phyloP scores from a whole-genome alignment of 2,797 vertebrate genomes.

The Rhinella marina region DNA sequence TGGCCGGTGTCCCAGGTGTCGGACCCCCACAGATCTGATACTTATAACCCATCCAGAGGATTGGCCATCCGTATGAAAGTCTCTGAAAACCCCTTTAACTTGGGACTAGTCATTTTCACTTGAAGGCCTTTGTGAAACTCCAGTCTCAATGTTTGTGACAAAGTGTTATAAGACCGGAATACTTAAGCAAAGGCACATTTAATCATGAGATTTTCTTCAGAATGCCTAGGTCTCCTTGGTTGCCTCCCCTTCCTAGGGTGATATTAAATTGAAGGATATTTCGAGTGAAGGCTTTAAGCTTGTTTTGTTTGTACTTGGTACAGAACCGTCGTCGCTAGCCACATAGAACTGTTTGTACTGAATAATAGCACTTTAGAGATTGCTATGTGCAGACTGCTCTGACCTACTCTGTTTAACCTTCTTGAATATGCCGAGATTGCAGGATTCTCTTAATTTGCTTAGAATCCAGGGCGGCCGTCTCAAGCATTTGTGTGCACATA shows the following conservation, averaged over 20 bases:
- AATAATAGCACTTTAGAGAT: conserved; percentile 62
- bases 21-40: no score
- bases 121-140: not conserved
- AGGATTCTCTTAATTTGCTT: conserved; percentile 60
- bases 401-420: conserved; percentile 60
- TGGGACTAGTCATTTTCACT: not conserved
- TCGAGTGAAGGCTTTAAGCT: conserved; percentile 53
- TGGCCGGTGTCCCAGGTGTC: no score
- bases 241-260: conserved; percentile 41
- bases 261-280: conserved; percentile 56
- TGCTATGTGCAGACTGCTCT: conserved; percentile 46
- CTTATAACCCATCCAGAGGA: no score
- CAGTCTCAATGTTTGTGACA: not conserved
- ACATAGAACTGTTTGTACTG: conserved; percentile 48
- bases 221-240: conserved; percentile 50
- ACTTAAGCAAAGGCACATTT: conserved; percentile 3
- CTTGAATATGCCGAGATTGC: conserved; percentile 58
- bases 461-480: conserved; percentile 7
- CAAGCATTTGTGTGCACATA: conserved; percentile 30
- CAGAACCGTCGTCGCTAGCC: conserved; percentile 23
- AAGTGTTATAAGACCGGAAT: conserved; percentile 3
- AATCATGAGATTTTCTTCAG: conserved; percentile 9
- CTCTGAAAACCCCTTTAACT: not conserved
- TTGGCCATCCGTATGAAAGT: no score
- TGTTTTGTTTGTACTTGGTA: conserved; percentile 54